These are phyloP conservation scores for Drosophila oshimai DNA, from an alignment of 1,140 invertebrate genomes.

Conservation along the genomic window DNA sequence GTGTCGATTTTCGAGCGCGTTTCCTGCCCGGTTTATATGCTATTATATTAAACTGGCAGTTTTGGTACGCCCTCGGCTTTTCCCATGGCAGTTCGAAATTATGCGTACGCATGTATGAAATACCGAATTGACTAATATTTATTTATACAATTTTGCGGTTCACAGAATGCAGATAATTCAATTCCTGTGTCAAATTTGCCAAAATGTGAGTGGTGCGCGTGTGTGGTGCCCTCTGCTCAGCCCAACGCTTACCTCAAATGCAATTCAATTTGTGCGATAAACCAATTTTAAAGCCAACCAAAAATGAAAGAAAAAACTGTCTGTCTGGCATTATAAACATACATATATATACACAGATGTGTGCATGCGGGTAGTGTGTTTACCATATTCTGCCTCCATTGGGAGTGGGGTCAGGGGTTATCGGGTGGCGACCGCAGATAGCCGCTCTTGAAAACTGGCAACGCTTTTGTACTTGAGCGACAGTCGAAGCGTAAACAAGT, in stretches of 20 bases:
- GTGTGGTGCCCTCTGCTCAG: not conserved
- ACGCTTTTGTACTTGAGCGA: conserved; percentile 12
- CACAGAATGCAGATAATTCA: conserved; percentile 65
- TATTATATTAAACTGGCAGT: conserved; percentile 2
- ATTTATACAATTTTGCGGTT: conserved; percentile 72
- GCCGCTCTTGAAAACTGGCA: not conserved
- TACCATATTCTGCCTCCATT: conserved; percentile 10
- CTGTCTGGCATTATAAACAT: not conserved
- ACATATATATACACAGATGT: not conserved
- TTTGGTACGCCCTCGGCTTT: not conserved
- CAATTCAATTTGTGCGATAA: conserved; percentile 49
- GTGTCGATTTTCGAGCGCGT: conserved; percentile 3
- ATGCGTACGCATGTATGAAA: conserved; percentile 53
- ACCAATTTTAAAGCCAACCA: conserved; percentile 45
- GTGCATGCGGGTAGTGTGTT: not conserved
- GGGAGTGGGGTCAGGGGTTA: conserved; percentile 30
- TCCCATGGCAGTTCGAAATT: conserved; percentile 27
- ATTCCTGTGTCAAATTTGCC: conserved; percentile 56
- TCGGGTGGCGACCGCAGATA: conserved; percentile 5
- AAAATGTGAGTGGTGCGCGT: conserved; percentile 27
- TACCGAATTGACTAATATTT: conserved; percentile 70
- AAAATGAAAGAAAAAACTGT: conserved; percentile 18
- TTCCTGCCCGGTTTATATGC: conserved; percentile 15
- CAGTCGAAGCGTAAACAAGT: conserved; percentile 13
- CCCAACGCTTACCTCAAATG: conserved; percentile 4